Evolutionary conservation across 2,888 invertebrate species (phyloP), one percentile per base, ranked within the genome.

Genomic region (Agrilus cyanescens): DNA sequence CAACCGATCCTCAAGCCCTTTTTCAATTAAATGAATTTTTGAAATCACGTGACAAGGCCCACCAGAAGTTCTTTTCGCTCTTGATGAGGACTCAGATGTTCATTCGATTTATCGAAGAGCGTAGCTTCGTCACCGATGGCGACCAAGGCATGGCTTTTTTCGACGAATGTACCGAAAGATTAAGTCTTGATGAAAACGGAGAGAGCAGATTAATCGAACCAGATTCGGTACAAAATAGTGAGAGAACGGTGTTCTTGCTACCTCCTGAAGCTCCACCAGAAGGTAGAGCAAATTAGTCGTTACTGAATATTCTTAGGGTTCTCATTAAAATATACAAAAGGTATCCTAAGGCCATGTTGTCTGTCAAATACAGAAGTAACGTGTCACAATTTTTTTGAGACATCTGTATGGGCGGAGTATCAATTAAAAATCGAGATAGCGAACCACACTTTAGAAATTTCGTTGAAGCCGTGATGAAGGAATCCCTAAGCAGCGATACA

Each of bases 121-220:
- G 97, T 14, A 95, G 95, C 53, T 97, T 99, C 68, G 93, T 96
- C 1, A 93, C 94, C n/a, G 96, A 96, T 61, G 90, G 88, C 57
- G 96, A 97, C 69, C 90, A 91, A 46, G 90, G 93, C 37, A 71
- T 98, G 44, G 90, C 88, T 12, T 93, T 93, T 68, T 98, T 98
- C 62, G 98, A 98, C 66, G 96, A 98, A 60, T 97, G 96, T 63
- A 84, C 88, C 6, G 94, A 94, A 60, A 81, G 85, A 62, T 73
- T 82, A 32, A 66, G 66, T 10, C 65, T 66, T 46, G 79, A 80
- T 53, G 76, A 76, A 50, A 57, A 57, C 36, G 25, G 25, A 25
- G 69, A 67, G 44, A 72, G 80, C 34, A 75, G 77, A 49, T 69
- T 96, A 49, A 73, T 96, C 32, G 94, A 94, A 57, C 72, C 83